Conservation (phyloP, 2,888 invertebrate genomes). For the Melanchra persicariae region DNA sequence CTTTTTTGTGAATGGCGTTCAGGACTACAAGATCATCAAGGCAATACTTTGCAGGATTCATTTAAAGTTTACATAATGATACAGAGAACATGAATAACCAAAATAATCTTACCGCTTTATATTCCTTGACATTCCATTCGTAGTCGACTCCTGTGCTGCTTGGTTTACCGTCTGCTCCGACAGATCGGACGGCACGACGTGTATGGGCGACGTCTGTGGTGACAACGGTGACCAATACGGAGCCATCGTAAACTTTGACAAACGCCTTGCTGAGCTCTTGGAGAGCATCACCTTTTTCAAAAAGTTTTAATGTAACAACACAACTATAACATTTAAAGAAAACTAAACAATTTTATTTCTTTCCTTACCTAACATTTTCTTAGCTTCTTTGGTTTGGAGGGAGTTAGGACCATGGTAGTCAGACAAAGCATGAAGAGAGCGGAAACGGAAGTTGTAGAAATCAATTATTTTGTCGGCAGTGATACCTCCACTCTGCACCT, state of each 20-base stretch:
- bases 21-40: too few species aligned
- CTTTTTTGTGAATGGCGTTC: too few species aligned
- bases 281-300: constrained; percentile 82
- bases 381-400: constrained; percentile 92
- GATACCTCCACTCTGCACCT: constrained; percentile 87
- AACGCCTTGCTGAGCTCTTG: constrained; percentile 89
- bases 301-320: neutral
- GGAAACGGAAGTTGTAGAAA: constrained; percentile 92
- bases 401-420: constrained; percentile 93
- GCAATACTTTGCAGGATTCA: too few species aligned
- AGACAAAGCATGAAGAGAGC: constrained; percentile 91
- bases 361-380: constrained; percentile 89
- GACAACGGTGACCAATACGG: constrained; percentile 92
- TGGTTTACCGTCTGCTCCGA: constrained; percentile 58
- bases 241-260: constrained; percentile 89
- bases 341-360: neutral
- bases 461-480: constrained; percentile 91
- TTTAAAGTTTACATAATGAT: neutral
- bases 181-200: constrained; percentile 82
- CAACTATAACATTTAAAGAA: too few species aligned
- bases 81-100: neutral
- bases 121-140: constrained; percentile 41
- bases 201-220: constrained; percentile 93
- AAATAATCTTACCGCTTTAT: constrained; percentile 45
- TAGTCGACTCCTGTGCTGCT: constrained; percentile 19